Conservation (phyloP, 2,797 vertebrate species). For the Coccyzus lansbergi region DNA sequence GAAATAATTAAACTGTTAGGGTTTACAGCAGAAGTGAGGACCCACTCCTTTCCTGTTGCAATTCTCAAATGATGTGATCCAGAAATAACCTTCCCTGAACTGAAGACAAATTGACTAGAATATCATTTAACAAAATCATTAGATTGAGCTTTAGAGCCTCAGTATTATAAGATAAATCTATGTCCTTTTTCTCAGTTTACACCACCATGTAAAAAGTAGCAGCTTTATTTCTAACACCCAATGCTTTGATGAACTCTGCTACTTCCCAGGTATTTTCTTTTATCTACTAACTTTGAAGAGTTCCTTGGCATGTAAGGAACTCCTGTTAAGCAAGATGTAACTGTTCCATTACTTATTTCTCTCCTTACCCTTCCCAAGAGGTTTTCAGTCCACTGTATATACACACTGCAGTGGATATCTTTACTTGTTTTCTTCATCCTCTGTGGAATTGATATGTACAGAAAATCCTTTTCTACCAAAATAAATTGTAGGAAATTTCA, state of each 20-base stretch:
- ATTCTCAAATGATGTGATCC: not conserved
- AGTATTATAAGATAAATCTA: not conserved
- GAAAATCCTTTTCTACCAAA: not conserved
- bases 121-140: not conserved
- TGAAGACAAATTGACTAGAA: not conserved
- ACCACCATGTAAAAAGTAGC: not conserved
- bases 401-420: not conserved
- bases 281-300: not conserved
- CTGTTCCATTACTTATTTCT: not conserved
- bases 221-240: not conserved
- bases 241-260: not conserved
- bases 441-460: not conserved
- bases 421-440: not conserved
- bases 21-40: not conserved
- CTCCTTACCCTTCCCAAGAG: not conserved
- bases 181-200: not conserved
- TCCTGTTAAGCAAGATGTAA: not conserved
- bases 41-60: not conserved
- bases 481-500: not conserved
- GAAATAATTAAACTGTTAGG: not conserved
- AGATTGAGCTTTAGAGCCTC: not conserved
- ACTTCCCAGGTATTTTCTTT: not conserved
- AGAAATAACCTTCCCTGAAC: not conserved
- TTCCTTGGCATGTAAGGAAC: not conserved
- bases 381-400: not conserved